These are phyloP conservation scores for Lonchura striata DNA, from an alignment of 2,113 vertebrate genomes.

Conservation along the genomic window DNA sequence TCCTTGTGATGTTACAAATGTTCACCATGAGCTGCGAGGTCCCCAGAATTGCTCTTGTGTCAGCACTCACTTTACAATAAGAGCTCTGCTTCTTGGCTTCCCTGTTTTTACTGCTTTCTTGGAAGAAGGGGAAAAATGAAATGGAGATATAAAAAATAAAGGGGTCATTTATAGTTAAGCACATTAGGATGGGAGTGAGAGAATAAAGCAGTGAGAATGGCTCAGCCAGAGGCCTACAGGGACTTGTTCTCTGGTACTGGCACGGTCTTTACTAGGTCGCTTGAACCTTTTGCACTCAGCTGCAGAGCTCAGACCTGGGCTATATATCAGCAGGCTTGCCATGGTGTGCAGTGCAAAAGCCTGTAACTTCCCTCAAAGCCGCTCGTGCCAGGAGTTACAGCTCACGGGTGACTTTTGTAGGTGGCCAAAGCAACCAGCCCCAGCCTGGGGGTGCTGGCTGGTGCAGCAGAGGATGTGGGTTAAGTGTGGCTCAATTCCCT, in stretches of 20 bases:
- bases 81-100: neutral
- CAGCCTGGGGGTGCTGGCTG: neutral
- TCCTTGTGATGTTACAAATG: neutral
- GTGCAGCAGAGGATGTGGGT: neutral
- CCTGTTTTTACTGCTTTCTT: neutral
- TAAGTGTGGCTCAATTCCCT: neutral
- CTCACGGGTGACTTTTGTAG: neutral
- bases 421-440: neutral
- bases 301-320: neutral
- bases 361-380: neutral
- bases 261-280: neutral
- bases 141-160: slow-evolving; percentile 50
- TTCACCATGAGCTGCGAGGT: neutral
- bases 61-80: neutral
- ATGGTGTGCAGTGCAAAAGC: neutral
- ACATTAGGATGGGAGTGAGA: neutral
- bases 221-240: neutral
- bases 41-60: neutral
- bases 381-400: neutral
- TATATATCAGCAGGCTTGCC: neutral
- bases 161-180: slow-evolving; percentile 50
- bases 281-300: slow-evolving; percentile 29
- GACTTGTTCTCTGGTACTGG: slow-evolving; percentile 31
- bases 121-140: slow-evolving; percentile 29
- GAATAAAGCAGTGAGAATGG: slow-evolving; percentile 1